These are phyloP conservation scores for Calameuta pallipes DNA, from an alignment of 2,888 invertebrate species.

Conservation along the genomic window DNA sequence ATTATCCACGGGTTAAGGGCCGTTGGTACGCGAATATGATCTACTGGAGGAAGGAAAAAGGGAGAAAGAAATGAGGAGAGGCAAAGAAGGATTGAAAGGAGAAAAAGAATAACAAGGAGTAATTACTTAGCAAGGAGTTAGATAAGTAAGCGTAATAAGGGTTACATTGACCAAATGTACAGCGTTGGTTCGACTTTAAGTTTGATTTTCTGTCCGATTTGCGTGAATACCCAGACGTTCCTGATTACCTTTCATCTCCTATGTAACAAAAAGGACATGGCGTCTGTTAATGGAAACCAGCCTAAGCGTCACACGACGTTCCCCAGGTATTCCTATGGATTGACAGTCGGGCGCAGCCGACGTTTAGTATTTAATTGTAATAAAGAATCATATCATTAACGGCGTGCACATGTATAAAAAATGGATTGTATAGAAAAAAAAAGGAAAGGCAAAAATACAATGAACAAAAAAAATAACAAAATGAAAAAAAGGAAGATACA, in stretches of 20 bases:
- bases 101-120: conserved; percentile 22
- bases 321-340: not conserved
- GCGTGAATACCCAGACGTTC: conserved; percentile 7
- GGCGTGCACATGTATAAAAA: conserved; percentile 36
- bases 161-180: conserved; percentile 46
- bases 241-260: conserved; percentile 16
- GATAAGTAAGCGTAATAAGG: conserved; percentile 28
- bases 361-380: conserved; percentile 29
- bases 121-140: conserved; percentile 33
- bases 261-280: conserved; percentile 1
- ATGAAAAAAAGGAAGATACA: conserved; percentile 30
- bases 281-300: conserved; percentile 13
- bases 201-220: not conserved
- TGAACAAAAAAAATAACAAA: conserved; percentile 21
- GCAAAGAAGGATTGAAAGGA: conserved; percentile 19
- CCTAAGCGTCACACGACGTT: not conserved
- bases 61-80: not conserved
- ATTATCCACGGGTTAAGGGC: conserved; percentile 63
- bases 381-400: conserved; percentile 42
- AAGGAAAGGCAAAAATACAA: conserved; percentile 26
- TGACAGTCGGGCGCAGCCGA: not conserved
- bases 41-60: not conserved
- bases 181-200: conserved; percentile 22
- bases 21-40: conserved; percentile 42
- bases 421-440: conserved; percentile 37